Evolutionary conservation across 1,140 invertebrate species (phyloP), one percentile per base, ranked within the genome.

Genomic region (Papilio polytes): DNA sequence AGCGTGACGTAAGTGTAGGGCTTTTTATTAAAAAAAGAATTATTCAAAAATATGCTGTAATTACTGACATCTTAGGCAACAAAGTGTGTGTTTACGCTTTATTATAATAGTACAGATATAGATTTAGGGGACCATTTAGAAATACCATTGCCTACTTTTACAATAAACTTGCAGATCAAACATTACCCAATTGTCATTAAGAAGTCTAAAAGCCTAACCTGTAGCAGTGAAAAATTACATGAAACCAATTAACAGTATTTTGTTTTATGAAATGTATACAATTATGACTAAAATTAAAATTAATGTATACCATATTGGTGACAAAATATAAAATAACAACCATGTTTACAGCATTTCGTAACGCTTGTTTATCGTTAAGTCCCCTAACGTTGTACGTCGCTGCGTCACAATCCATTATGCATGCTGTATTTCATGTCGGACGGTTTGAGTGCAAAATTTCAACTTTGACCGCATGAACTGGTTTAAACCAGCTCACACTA

Each of bases 401-500:
- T 53, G 31, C 18, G 31, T 59, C 66, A 80, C 22, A 74, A 63
- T 53, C 48, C 20, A 77, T 77, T 63, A 48, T 78, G 53, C 44
- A 77, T 66, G 22, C 46, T 31, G 59, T 36, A 78, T 63, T 63
- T 78, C 76, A 78, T 78, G 59, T 70, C 26, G 63, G 15, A 73
- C 20, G 59, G 66, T 22, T 18, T 59, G 73, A 36, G 59, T 59
- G 46, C 53, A 51, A 78, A 81, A 81, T 77, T 81, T 41, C 80
- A 81, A 78, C 80, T 77, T 77, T 81, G 80, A 81, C 80, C 80
- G 80, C 76, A 56, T 81, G 74, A 81, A 81, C 80, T 53, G 74
- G 76, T 78, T 81, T 73, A 70, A 31, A 70, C 63, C 26, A 36
- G 63, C 26, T 31, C 63, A 70, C 77, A 73, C 76, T 31, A 77